A percentile compares a stretch with the other conserved stretches of the same genome.
These are phyloP conservation scores for Lindbergichthys nudifrons DNA, from an alignment of 2,797 vertebrate species.

Conservation along the genomic window DNA sequence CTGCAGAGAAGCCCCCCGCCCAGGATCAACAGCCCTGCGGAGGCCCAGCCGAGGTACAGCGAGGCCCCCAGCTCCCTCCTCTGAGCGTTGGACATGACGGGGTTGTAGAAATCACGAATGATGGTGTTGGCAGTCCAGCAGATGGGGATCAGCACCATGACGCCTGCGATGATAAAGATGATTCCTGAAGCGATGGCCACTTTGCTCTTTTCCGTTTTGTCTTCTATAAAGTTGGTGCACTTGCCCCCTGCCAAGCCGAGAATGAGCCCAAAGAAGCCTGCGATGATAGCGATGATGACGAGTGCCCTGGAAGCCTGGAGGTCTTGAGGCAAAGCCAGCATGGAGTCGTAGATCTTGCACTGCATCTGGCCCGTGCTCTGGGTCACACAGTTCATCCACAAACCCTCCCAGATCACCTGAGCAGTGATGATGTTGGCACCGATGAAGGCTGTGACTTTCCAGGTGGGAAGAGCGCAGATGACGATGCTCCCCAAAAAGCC, in stretches of 20 bases:
- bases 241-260: constrained; percentile 85
- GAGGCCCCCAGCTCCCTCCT: constrained; percentile 90
- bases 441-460: constrained; percentile 91
- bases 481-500: constrained; percentile 89
- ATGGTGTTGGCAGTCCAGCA: constrained; percentile 89
- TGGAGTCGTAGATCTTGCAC: constrained; percentile 91
- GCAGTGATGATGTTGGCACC: constrained; percentile 91
- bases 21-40: constrained; percentile 85
- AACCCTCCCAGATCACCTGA: constrained; percentile 91
- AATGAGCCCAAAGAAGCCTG: constrained; percentile 82
- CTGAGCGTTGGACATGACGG: constrained; percentile 73
- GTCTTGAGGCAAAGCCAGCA: constrained; percentile 88
- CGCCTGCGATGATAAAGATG: constrained; percentile 82
- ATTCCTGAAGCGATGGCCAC: constrained; percentile 81
- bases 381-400: constrained; percentile 94
- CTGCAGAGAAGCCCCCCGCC: constrained; percentile 89
- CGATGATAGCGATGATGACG: constrained; percentile 83
- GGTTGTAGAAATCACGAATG: constrained; percentile 92
- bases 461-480: constrained; percentile 89
- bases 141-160: constrained; percentile 87
- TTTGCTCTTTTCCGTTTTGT: constrained; percentile 83
- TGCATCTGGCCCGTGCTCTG: constrained; percentile 95
- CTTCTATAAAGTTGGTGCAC: constrained; percentile 90
- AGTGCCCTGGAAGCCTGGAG: constrained; percentile 90
- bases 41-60: constrained; percentile 93